Conservation (phyloP, 2,888 invertebrate species). For the Zygogramma bicolorata region DNA sequence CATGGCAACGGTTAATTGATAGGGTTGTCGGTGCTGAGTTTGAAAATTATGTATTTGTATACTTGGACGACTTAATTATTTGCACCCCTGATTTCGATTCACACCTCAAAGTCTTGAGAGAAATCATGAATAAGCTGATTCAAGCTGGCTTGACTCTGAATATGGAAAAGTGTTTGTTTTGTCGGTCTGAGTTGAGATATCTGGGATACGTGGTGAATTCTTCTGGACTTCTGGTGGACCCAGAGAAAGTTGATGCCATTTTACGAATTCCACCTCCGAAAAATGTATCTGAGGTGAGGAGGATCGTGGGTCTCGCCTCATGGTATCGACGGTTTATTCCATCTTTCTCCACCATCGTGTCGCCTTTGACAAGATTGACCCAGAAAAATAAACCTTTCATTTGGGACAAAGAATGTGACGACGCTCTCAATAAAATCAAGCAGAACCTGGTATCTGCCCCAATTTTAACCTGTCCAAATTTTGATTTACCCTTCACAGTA, state of each 20-base stretch:
- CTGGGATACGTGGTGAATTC: constrained; percentile 20
- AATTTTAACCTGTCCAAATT: constrained; percentile 40
- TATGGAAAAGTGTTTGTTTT: constrained; percentile 23
- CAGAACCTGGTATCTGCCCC: constrained; percentile 30
- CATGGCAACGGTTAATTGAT: no score
- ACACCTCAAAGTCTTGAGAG: constrained; percentile 39
- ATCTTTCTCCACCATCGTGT: constrained; percentile 18
- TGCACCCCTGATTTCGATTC: constrained; percentile 33
- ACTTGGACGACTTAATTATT: constrained; percentile 51
- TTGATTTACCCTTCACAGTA: constrained; percentile 28
- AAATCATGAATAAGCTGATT: constrained; percentile 44
- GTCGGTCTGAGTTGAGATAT: constrained; percentile 11
- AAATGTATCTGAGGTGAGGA: constrained; percentile 18
- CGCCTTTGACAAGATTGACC: constrained; percentile 31
- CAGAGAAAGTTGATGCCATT: constrained; percentile 16
- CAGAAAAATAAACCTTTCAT: constrained; percentile 40
- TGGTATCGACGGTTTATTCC: constrained; percentile 47
- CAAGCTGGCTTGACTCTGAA: constrained; percentile 46
- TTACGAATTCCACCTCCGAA: not conserved
- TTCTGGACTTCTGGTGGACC: constrained; percentile 11
- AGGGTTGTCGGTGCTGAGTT: constrained; percentile 44
- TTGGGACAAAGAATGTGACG: constrained; percentile 35
- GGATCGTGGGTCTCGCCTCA: constrained; percentile 37
- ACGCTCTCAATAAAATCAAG: constrained; percentile 33
- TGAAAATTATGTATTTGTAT: constrained; percentile 45